These are phyloP conservation scores for Tragelaphus scriptus DNA, from an alignment of 2,113 vertebrate species.

Conservation along the genomic window DNA sequence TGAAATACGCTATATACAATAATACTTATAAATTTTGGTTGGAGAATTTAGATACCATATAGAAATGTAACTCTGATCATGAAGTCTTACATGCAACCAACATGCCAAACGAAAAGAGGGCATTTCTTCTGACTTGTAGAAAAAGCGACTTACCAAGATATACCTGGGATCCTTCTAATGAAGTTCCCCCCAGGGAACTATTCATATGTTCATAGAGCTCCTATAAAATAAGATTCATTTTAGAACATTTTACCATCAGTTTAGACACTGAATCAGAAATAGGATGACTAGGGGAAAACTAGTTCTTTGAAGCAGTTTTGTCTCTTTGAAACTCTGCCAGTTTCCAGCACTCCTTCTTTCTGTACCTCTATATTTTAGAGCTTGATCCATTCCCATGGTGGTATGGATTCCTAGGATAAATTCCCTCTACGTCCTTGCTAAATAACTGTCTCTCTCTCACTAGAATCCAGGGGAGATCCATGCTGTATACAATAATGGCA, in stretches of 20 bases:
- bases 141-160: conserved; percentile 88
- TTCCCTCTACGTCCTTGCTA: not conserved
- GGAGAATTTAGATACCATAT: not conserved
- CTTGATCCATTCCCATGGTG: not conserved
- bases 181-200: conserved; percentile 87
- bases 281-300: not conserved
- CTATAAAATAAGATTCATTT: conserved; percentile 74
- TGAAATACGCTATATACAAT: not conserved
- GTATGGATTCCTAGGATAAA: not conserved
- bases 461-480: not conserved
- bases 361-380: not conserved
- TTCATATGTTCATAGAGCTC: conserved; percentile 99
- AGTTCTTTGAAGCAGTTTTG: not conserved
- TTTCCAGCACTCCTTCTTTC: not conserved
- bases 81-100: not conserved
- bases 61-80: not conserved
- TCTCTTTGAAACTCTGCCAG: not conserved
- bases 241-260: conserved; percentile 14
- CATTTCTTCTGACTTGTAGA: not conserved
- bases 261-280: not conserved
- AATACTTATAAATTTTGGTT: not conserved
- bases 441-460: not conserved
- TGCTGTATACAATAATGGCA: not conserved
- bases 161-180: conserved; percentile 93
- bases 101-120: not conserved